These are phyloP conservation scores for Epinephelus cyanopodus DNA, from an alignment of 2,113 vertebrate species.

Conservation along the genomic window DNA sequence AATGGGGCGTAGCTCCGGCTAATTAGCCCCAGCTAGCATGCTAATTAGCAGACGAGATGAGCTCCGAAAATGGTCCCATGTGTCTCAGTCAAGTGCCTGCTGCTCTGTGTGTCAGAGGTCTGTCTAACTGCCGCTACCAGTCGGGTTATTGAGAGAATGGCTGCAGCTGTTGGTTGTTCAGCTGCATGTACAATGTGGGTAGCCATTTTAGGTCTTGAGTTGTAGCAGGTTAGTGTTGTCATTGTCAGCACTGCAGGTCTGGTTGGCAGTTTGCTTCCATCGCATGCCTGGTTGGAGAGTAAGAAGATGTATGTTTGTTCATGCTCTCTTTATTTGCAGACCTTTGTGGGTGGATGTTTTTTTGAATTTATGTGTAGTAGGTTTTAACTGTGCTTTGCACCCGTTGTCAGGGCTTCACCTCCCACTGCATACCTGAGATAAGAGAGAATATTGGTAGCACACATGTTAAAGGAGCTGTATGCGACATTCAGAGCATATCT, in stretches of 20 bases:
- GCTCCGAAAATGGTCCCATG: constrained; percentile 20
- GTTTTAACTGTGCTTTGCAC: constrained; percentile 4
- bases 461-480: background rate
- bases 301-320: constrained; percentile 14
- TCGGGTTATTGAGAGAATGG: background rate
- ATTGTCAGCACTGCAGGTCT: constrained; percentile 1
- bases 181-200: background rate
- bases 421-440: constrained; percentile 58
- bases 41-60: constrained; percentile 41
- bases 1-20: background rate
- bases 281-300: background rate
- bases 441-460: constrained; percentile 17
- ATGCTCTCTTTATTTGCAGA: constrained; percentile 4
- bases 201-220: constrained; percentile 44
- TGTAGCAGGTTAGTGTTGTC: constrained; percentile 19
- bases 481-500: too few relatives aligned
- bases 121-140: constrained; percentile 11
- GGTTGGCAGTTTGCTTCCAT: background rate
- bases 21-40: constrained; percentile 34
- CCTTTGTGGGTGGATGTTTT: constrained; percentile 39
- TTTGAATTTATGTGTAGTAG: constrained; percentile 20
- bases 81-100: constrained; percentile 6
- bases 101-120: constrained; percentile 15
- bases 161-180: constrained; percentile 1
- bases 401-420: constrained; percentile 30